Evolutionary conservation across 92 coral and sea anemone species (phyloP), one percentile per base, ranked within the genome.

Genomic region (Epizoanthus illoricatus): DNA sequence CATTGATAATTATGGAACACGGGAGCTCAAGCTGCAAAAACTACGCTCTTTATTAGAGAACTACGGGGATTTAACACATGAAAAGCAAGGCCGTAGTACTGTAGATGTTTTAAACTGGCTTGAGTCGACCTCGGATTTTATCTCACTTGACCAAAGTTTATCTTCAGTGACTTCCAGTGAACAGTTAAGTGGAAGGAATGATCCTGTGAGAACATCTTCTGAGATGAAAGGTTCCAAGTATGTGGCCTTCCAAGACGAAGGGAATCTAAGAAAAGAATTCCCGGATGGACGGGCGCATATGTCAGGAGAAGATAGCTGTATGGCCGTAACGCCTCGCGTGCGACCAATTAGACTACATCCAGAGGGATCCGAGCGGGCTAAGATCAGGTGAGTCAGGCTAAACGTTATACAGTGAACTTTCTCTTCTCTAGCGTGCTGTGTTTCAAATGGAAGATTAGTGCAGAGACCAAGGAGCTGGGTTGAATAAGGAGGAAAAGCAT

Each of bases 161-260:
- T 36, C 80, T 9, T 58, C 65, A 4, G 19, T 28, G 41, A 17
- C 21, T n/a, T 59, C 81, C 5, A 18, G 20, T 3, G 81, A 76
- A 62, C 57, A 2, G 5, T 13, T 61, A 17, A 3, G 16, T 61
- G 65, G 5, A 12, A 69, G 21, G n/a, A 0, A 18, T 16, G 81
- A 59, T 7, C 36, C 42, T 10, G 36, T 18, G 13, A 56, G 56
- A 2, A 33, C 28, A 18, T 28, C 49, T 59, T 60, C 69, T 59
- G n/a, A 2, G 10, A 61, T 41, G 36, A 76, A 76, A 18, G 10
- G 33, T 18, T 61, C 69, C n/a, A 61, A 76, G 40, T 76, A 69
- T 36, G 81, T 59, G 40, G 69, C 69, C 59, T 76, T 76, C 59
- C 55, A 9, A 40, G 57, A 59, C 19, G 68, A 75, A 7, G 63